Percentiles rank a stretch among this genome's conserved stretches.
phyloP scores from a whole-genome alignment of 2,888 invertebrate genomes.

The Spodoptera exigua region DNA sequence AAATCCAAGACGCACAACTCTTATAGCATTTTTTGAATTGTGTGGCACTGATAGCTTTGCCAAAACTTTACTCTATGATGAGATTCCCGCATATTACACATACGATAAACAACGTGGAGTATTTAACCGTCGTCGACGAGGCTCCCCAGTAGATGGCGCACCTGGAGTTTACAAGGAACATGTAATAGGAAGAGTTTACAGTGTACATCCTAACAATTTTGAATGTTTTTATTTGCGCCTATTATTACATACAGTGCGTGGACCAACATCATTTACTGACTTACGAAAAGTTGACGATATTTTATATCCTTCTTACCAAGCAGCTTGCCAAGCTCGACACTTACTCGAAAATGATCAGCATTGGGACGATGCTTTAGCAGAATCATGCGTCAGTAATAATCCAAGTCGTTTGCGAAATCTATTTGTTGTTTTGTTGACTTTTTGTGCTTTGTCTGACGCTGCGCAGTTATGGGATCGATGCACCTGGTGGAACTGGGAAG shows the following conservation, averaged over 20 bases:
- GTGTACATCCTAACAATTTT: slow-evolving; percentile 40
- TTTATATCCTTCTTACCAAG: slow-evolving; percentile 55
- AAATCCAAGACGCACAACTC: slow-evolving; percentile 13
- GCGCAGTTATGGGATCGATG: slow-evolving; percentile 20
- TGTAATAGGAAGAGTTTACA: slow-evolving; percentile 45
- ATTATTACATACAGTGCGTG: slow-evolving; percentile 43
- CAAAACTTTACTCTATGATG: slow-evolving; percentile 13
- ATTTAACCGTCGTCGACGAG: slow-evolving; percentile 31
- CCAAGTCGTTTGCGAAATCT: slow-evolving; percentile 35
- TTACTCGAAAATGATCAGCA: slow-evolving; percentile 62
- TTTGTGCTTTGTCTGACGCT: slow-evolving; percentile 19
- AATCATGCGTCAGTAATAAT: slow-evolving; percentile 50
- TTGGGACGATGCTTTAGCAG: slow-evolving; percentile 58
- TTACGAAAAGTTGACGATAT: slow-evolving; percentile 61
- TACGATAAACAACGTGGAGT: slow-evolving; percentile 19
- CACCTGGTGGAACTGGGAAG: slow-evolving; percentile 13
- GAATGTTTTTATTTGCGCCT: slow-evolving; percentile 50
- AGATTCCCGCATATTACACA: slow-evolving; percentile 14
- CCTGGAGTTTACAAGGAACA: slow-evolving; percentile 40
- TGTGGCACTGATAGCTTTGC: slow-evolving; percentile 13
- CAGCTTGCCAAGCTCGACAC: slow-evolving; percentile 60
- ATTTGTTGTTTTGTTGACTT: slow-evolving; percentile 10
- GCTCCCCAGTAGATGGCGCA: slow-evolving; percentile 34
- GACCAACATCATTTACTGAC: slow-evolving; percentile 57
- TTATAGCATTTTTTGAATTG: slow-evolving; percentile 16